These are phyloP conservation scores for Catharus fuscescens DNA, from an alignment of 2,113 vertebrate genomes.

Conservation along the genomic window DNA sequence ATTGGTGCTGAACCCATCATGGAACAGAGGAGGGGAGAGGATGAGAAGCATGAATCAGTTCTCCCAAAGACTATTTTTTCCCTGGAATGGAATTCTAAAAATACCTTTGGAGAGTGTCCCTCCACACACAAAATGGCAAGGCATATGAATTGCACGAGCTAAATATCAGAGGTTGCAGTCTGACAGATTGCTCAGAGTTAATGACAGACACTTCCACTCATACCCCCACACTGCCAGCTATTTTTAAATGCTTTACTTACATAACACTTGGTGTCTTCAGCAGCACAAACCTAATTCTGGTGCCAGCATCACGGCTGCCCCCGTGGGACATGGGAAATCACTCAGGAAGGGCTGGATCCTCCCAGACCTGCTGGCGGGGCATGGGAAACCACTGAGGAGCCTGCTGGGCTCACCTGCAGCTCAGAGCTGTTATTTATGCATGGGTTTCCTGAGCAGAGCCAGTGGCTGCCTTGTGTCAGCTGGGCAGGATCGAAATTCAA, in stretches of 20 bases:
- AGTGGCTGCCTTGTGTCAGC: slow-evolving; percentile 79
- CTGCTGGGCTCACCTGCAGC: slow-evolving; percentile 32
- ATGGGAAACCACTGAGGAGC: not conserved
- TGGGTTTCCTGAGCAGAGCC: slow-evolving; percentile 70
- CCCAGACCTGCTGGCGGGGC: not conserved
- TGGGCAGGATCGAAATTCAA: slow-evolving; percentile 76
- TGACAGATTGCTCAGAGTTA: slow-evolving; percentile 6
- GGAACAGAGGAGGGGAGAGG: not conserved
- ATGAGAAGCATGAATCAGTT: not conserved
- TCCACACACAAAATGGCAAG: not conserved
- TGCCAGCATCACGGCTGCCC: not conserved
- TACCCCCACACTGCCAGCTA: not conserved
- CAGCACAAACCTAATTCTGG: not conserved
- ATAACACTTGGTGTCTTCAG: not conserved
- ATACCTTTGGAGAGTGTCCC: not conserved
- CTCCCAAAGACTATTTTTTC: not conserved
- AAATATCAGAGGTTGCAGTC: not conserved
- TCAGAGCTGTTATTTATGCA: slow-evolving; percentile 85
- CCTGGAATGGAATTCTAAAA: not conserved
- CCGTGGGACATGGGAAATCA: not conserved
- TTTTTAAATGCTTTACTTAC: slow-evolving; percentile 20
- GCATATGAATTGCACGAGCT: not conserved
- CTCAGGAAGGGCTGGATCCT: not conserved
- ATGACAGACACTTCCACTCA: not conserved
- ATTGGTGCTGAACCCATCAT: accelerated